phyloP scores from a whole-genome alignment of 2,888 invertebrate genomes.

The Chromoteleia sp. region DNA sequence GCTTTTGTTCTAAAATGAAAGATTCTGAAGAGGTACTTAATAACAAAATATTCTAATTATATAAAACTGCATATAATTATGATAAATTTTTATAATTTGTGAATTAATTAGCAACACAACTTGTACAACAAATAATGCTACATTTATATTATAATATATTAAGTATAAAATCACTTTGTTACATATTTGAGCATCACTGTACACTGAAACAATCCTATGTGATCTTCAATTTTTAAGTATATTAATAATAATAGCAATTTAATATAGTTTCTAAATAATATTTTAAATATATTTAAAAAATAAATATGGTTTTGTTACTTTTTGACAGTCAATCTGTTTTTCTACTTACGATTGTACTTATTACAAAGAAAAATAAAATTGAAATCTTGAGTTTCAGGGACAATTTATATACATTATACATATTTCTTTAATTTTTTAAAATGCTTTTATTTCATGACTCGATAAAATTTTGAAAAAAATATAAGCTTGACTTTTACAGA shows the following conservation, averaged over 20 bases:
- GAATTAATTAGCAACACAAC: neutral
- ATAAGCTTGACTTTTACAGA: slow-evolving; percentile 4
- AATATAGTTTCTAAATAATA: neutral
- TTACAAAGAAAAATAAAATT: neutral
- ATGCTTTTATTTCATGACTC: neutral
- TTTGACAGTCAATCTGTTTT: no score
- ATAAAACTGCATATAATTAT: slow-evolving; percentile 1
- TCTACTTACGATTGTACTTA: no score
- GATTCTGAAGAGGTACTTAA: neutral
- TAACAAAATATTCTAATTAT: neutral
- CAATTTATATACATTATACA: no score
- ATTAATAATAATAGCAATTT: neutral
- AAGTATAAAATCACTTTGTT: slow-evolving; percentile 9
- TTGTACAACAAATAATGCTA: slow-evolving; percentile 8
- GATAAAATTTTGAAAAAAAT: neutral
- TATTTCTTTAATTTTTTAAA: no score
- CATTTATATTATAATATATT: slow-evolving; percentile 1
- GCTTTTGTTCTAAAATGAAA: neutral
- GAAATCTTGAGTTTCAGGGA: no score
- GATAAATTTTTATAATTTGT: neutral
- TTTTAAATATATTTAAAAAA: no score
- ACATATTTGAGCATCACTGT: slow-evolving; percentile 29
- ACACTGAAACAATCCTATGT: slow-evolving; percentile 1
- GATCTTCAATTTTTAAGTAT: no score
- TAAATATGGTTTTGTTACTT: no score